Base-by-base conservation (phyloP, 2,113 vertebrate genomes). In the Microcebus ravelobensis region DNA sequence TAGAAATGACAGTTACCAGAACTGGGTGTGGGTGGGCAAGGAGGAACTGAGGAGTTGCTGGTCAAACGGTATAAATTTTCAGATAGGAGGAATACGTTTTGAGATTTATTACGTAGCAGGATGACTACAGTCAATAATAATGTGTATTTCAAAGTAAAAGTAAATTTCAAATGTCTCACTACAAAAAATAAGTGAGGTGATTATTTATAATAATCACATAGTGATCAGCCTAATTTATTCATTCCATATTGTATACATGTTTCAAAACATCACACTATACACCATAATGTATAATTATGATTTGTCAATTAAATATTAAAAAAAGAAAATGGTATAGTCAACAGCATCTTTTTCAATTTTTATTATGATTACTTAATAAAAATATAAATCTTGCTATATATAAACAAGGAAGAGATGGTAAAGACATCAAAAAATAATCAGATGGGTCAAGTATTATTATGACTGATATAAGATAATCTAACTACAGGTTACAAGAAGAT, bases 371-470 rank as follows among this genome's bases (percentile, higher is more conserved):
- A 77, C 27, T 68, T 61, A 70, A 82, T 42, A 76, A 81, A 67
- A 92, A 83, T 29, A 21, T 14, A 82, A 94, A 76, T 77, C n/a
- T 85, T 42, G n/a, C n/a, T 89, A 13, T 55, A 85, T 29, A 68
- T 80, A 59, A 36, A 31, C 12, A 71, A 85, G 17, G 65, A 88
- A 85, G 14, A 85, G 27, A 89, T 7, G 77, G 42, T 10, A 8
- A 92, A 68, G 74, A 45, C 17, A 86, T 81, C 57, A 86, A 48
- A 87, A 80, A 81, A 82, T 74, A 81, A 82, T 92, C 27, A 85
- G 25, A 63, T 8, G 76, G 36, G 31, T 80, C 27, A 86, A 86
- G 50, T n/a, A 55, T 73, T 70, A 87, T 7, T 91, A 65, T 25
- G 63, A 71, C 6, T 61, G 39, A 71, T 73, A 23, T 31, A 57